Evolutionary conservation across 2,888 invertebrate species (phyloP).

Genomic region (Horisme vitalbata): DNA sequence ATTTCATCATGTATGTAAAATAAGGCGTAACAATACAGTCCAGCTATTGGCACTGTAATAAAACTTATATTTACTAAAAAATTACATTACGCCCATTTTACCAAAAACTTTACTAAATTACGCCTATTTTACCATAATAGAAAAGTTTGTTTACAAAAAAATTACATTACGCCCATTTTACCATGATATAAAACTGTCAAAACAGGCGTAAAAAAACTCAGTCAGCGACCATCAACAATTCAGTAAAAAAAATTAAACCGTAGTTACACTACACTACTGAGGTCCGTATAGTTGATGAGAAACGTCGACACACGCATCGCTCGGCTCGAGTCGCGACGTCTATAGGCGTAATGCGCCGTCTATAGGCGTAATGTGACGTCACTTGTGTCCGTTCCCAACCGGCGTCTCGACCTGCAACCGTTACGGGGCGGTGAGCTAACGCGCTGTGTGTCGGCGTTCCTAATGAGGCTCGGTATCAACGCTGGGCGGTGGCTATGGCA

Average conservation of each 20-base stretch:
- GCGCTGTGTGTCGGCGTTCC: conserved; percentile 81
- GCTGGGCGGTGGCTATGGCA: conserved; percentile 43
- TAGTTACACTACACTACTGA: conserved; percentile 75
- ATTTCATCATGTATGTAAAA: too few relatives aligned
- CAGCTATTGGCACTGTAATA: too few relatives aligned
- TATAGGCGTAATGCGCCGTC: conserved; percentile 17
- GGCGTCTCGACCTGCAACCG: conserved; percentile 73
- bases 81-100: too few relatives aligned
- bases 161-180: too few relatives aligned
- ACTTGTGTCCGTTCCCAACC: conserved; percentile 74
- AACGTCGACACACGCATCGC: conserved; percentile 80
- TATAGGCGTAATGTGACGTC: conserved; percentile 49
- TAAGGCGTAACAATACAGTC: too few relatives aligned
- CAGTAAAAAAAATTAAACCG: conserved; percentile 43
- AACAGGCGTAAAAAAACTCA: not conserved
- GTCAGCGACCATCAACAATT: conserved; percentile 11
- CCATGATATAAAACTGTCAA: too few relatives aligned
- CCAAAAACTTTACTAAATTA: too few relatives aligned
- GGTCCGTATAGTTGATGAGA: conserved; percentile 78
- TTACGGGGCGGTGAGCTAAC: conserved; percentile 63
- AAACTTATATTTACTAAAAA: too few relatives aligned
- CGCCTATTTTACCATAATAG: too few relatives aligned
- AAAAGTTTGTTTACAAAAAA: too few relatives aligned
- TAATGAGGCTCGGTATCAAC: conserved; percentile 61
- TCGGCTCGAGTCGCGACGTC: conserved; percentile 33